Percentiles rank a stretch among this genome's conserved stretches.
Evolutionary conservation across 2,888 invertebrate species (phyloP).

Genomic region (Mayetiola destructor): DNA sequence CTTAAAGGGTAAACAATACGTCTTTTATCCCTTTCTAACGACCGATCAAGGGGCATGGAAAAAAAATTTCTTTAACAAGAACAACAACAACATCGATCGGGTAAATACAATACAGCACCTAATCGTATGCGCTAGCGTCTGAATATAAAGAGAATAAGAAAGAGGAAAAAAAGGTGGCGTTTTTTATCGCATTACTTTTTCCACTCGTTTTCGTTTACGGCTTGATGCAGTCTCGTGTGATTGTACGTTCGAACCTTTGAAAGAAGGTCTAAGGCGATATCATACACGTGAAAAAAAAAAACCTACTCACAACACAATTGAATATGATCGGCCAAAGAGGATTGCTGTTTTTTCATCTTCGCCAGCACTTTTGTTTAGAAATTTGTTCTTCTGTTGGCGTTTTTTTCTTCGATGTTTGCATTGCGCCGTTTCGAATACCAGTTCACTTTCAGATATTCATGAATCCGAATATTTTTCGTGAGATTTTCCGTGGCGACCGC

Average conservation of each 20-base stretch:
- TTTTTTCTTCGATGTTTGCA: neutral
- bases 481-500: conserved; percentile 6
- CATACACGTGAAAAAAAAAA: too few species aligned
- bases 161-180: conserved; percentile 7
- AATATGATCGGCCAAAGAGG: too few species aligned
- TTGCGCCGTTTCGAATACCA: neutral
- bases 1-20: conserved; percentile 9
- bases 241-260: too few species aligned
- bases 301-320: too few species aligned
- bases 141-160: too few species aligned
- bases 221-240: too few species aligned
- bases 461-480: conserved; percentile 10
- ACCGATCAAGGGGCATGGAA: too few species aligned
- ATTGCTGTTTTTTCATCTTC: neutral
- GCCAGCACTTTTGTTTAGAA: neutral
- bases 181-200: neutral
- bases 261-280: too few species aligned
- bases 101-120: conserved; percentile 11
- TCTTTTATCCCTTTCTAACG: conserved; percentile 9
- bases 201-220: neutral
- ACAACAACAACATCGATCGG: neutral
- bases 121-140: neutral
- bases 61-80: neutral
- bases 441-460: conserved; percentile 2
- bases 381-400: neutral